Base-by-base conservation (phyloP, 2,797 vertebrate species). In the Crypturellus tataupa region DNA sequence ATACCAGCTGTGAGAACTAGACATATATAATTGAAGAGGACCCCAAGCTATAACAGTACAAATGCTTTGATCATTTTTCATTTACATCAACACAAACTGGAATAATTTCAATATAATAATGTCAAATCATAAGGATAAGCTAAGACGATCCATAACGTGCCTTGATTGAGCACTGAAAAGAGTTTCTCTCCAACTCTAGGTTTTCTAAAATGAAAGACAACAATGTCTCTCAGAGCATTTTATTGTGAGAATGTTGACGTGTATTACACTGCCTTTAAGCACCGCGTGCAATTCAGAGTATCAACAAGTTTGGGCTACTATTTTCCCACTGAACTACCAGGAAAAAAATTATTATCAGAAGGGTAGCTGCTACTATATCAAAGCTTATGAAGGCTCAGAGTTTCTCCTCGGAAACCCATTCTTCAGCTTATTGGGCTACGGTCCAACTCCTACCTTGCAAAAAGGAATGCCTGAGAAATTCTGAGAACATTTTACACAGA, bases 231-330 rank as follows among this genome's bases (percentile, higher is more conserved):
- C 10, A 51, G 39, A 11, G 53, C 15, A 42, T 20, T 62, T 0
- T 3, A 58, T 20, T n/a, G 35, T 72, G 9, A 0, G 3, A 58
- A 49, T n/a, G 37, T 1, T 79, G 39, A 35, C 27, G 42, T 35
- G 31, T 3, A 11, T 25, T 69, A 64, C 16, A 78, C 5, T 1
- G 1, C 3, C n/a, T 78, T 29, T 71, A 86, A 60, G 67, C 35
- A 92, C 0, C 0, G 78, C 21, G 33, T 29, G 73, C 19, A 56
- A 46, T 19, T 70, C 31, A 62, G 56, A 83, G 46, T 31, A 69
- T 27, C 40, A 55, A 33, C 10, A 4, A 58, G 29, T 21, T 77
- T 21, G 76, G 7, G 24, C 19, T 65, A 53, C 20, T 73, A 23
- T 35, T 40, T 64, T 80, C 29, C 27, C 37, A 42, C 5, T 1